A percentile compares a stretch with the other conserved stretches of the same genome.
Conservation (phyloP, 2,113 vertebrate genomes). For the Entosphenus tridentatus region DNA sequence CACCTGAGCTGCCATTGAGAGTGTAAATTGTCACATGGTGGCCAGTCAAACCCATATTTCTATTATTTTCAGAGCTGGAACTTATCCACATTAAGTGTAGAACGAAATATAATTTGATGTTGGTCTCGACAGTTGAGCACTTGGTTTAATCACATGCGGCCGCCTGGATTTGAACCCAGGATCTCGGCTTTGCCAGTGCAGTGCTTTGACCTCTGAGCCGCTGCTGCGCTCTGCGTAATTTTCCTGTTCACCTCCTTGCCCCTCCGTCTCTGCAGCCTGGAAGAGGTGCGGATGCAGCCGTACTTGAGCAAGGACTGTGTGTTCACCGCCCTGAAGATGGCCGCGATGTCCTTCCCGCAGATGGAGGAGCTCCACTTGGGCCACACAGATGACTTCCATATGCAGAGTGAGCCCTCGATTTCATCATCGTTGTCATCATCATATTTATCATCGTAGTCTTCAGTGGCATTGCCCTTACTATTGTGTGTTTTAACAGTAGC, state of each 20-base stretch:
- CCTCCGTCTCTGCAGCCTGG: constrained; percentile 33
- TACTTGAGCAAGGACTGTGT: constrained; percentile 97
- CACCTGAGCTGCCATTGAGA: too few relatives aligned
- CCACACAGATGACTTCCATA: constrained; percentile 88
- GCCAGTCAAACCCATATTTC: too few relatives aligned
- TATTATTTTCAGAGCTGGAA: too few relatives aligned
- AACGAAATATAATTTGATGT: not conserved
- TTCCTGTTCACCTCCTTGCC: not conserved
- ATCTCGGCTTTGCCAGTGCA: not conserved
- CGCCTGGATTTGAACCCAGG: not conserved
- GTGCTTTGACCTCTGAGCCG: not conserved
- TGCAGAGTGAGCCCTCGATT: constrained; percentile 46
- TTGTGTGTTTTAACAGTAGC: too few relatives aligned
- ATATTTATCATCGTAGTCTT: too few relatives aligned
- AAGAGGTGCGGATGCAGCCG: constrained; percentile 93
- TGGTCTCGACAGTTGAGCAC: not conserved
- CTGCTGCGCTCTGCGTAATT: not conserved
- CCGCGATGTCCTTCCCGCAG: constrained; percentile 89
- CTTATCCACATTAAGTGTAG: too few relatives aligned
- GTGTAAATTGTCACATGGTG: too few relatives aligned
- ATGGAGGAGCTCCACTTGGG: constrained; percentile 96
- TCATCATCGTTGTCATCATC: too few relatives aligned
- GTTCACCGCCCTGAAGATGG: constrained; percentile 96
- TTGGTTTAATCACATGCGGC: not conserved
- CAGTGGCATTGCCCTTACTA: too few relatives aligned